These are phyloP conservation scores for Poeciliopsis gracilis DNA, from an alignment of 2,797 vertebrate genomes.

Conservation along the genomic window DNA sequence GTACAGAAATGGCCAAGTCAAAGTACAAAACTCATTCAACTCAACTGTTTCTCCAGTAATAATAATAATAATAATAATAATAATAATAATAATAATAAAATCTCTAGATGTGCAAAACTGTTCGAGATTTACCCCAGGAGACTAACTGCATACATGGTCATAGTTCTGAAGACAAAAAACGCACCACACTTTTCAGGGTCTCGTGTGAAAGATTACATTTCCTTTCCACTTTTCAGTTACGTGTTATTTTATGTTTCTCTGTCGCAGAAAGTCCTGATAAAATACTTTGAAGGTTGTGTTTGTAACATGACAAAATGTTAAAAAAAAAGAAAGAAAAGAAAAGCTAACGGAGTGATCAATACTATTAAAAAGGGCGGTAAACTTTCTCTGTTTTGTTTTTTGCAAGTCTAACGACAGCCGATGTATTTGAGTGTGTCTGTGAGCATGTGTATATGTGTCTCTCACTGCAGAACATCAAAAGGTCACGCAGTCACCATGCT, in stretches of 20 bases:
- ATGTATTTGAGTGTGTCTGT: slow-evolving; percentile 47
- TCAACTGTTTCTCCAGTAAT: background rate
- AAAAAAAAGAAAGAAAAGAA: background rate
- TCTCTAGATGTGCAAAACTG: background rate
- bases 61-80: background rate
- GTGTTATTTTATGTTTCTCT: background rate
- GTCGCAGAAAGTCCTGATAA: background rate
- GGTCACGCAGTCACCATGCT: slow-evolving; percentile 68
- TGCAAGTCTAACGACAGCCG: slow-evolving; percentile 51
- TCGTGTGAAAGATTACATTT: background rate
- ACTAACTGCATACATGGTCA: background rate
- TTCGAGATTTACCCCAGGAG: background rate
- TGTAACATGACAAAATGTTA: background rate
- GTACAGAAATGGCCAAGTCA: background rate
- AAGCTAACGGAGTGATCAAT: background rate
- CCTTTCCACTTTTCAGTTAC: background rate
- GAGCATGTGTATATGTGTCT: slow-evolving; percentile 55
- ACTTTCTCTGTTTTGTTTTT: slow-evolving; percentile 25
- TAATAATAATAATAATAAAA: background rate
- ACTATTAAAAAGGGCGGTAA: background rate
- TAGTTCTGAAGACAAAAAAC: background rate
- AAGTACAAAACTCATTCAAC: background rate
- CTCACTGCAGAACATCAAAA: slow-evolving; percentile 73
- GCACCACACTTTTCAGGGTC: background rate
- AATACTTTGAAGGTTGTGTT: slow-evolving; percentile 2